A percentile compares a stretch with the other conserved stretches of the same genome.
These are phyloP conservation scores for Eucera pruinosa DNA, from an alignment of 2,888 invertebrate species.

Conservation along the genomic window DNA sequence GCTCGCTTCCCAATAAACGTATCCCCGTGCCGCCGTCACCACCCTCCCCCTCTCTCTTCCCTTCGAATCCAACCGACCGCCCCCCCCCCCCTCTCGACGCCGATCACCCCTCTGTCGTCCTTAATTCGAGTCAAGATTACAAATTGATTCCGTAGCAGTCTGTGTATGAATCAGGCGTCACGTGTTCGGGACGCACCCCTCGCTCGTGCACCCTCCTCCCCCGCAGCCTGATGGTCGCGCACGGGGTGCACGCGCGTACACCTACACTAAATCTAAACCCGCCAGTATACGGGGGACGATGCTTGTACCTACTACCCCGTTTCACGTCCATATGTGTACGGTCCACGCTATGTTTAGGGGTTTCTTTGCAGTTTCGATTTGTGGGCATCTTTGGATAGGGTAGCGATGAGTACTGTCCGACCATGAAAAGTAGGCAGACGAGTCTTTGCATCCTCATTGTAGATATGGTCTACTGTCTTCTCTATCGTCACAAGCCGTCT, in stretches of 20 bases:
- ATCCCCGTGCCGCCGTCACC: conserved; percentile 31
- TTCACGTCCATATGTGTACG: conserved; percentile 45
- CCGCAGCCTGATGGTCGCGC: conserved; percentile 21
- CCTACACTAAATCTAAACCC: conserved; percentile 61
- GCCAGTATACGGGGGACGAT: conserved; percentile 33
- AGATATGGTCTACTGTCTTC: too few relatives aligned
- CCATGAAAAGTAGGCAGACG: too few relatives aligned
- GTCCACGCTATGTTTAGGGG: too few relatives aligned
- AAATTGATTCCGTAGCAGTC: conserved; percentile 84
- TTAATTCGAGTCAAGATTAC: conserved; percentile 84
- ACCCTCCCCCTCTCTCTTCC: conserved; percentile 44
- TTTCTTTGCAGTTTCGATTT: too few relatives aligned
- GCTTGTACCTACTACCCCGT: conserved; percentile 60
- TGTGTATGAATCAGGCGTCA: conserved; percentile 85
- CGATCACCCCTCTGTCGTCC: conserved; percentile 88
- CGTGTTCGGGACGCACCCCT: conserved; percentile 84
- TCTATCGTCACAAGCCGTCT: too few relatives aligned
- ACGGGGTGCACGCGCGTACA: conserved; percentile 39
- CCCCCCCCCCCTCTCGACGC: conserved; percentile 84
- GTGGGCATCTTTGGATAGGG: too few relatives aligned
- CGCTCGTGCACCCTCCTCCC: conserved; percentile 34
- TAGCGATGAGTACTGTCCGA: too few relatives aligned
- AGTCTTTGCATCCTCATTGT: too few relatives aligned
- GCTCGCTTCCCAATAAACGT: conserved; percentile 77
- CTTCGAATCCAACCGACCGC: conserved; percentile 86